Evolutionary conservation across 2,113 vertebrate species (phyloP).

Genomic region (Pelusios castaneus): DNA sequence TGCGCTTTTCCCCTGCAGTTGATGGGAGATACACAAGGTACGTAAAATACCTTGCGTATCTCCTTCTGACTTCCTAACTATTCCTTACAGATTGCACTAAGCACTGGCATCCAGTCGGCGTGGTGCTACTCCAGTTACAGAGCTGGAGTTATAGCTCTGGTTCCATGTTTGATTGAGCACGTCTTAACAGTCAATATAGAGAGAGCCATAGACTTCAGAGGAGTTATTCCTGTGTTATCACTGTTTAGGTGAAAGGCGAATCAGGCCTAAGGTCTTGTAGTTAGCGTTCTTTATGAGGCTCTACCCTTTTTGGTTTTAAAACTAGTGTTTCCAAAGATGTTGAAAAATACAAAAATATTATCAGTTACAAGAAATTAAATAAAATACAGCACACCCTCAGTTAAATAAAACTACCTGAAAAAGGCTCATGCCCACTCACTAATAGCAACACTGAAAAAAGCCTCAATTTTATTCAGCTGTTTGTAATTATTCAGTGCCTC

Average conservation of each 20-base stretch:
- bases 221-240: neutral
- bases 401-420: neutral
- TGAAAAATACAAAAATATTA: neutral
- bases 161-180: too few relatives aligned
- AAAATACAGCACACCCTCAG: neutral
- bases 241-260: neutral
- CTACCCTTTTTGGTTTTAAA: neutral
- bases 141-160: too few relatives aligned
- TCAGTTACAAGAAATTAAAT: neutral
- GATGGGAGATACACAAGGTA: too few relatives aligned
- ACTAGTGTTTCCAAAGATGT: neutral
- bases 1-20: too few relatives aligned
- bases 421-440: neutral
- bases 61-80: too few relatives aligned
- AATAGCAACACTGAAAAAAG: neutral
- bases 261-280: neutral
- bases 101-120: too few relatives aligned
- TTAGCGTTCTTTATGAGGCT: neutral
- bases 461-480: neutral
- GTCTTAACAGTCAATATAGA: too few relatives aligned
- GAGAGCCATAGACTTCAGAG: neutral
- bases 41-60: too few relatives aligned
- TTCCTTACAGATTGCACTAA: too few relatives aligned
- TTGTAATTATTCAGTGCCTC: neutral
- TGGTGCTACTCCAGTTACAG: too few relatives aligned